Conservation (phyloP, 1,140 invertebrate genomes). For the Zaprionus davidi region DNA sequence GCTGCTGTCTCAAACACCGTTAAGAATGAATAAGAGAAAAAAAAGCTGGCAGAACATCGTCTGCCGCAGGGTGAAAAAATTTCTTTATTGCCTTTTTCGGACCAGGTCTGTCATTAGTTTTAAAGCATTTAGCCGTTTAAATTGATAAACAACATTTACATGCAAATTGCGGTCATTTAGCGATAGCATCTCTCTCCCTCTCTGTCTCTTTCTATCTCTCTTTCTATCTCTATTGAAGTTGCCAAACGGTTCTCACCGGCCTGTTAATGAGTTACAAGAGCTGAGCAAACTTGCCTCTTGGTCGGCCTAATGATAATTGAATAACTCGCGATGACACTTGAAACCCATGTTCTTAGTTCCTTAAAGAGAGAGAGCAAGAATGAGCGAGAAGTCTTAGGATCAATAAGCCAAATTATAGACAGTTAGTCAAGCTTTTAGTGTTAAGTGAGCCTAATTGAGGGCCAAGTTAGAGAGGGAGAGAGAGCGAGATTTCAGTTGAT, state of each 20-base stretch:
- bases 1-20: constrained; percentile 33
- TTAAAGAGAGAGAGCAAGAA: not conserved
- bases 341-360: constrained; percentile 19
- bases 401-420: constrained; percentile 17
- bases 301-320: constrained; percentile 58
- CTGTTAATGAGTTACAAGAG: constrained; percentile 58
- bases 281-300: not conserved
- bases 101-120: constrained; percentile 76
- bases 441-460: constrained; percentile 30
- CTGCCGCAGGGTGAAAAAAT: constrained; percentile 74
- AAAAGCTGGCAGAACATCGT: constrained; percentile 4
- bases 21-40: constrained; percentile 31
- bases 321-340: constrained; percentile 45
- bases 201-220: constrained; percentile 10
- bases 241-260: constrained; percentile 63
- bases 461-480: not conserved
- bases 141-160: constrained; percentile 83
- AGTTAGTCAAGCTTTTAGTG: constrained; percentile 15
- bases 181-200: constrained; percentile 66
- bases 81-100: constrained; percentile 74
- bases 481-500: not conserved
- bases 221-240: not conserved
- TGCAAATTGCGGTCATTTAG: constrained; percentile 81
- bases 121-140: constrained; percentile 81
- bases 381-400: not conserved